Conservation (phyloP, 2,797 vertebrate genomes). For the Remorina albescens region DNA sequence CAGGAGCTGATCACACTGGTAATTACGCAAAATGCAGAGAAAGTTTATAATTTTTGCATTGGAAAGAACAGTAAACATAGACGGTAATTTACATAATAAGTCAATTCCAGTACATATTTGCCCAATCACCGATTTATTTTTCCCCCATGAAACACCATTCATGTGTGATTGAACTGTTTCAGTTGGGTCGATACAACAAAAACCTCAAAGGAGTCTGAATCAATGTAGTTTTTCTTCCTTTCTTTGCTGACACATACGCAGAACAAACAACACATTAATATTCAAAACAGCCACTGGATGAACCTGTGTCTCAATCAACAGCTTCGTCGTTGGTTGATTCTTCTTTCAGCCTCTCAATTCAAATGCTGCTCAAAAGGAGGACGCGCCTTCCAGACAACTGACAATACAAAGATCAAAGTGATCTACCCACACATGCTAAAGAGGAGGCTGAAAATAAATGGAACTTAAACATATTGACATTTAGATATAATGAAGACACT, state of each 20-base stretch:
- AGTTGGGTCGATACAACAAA: constrained; percentile 43
- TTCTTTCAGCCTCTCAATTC: constrained; percentile 54
- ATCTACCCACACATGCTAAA: background rate
- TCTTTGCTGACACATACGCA: constrained; percentile 31
- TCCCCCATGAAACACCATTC: constrained; percentile 19
- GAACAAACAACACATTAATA: constrained; percentile 60
- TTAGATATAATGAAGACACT: constrained; percentile 42
- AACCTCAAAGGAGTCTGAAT: constrained; percentile 44
- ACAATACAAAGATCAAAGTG: constrained; percentile 20
- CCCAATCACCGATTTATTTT: constrained; percentile 21
- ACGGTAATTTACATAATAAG: constrained; percentile 34
- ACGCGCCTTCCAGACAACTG: constrained; percentile 39
- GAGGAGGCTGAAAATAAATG: constrained; percentile 10
- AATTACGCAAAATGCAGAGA: background rate
- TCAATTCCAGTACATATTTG: constrained; percentile 42
- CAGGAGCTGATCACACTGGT: background rate
- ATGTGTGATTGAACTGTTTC: constrained; percentile 53
- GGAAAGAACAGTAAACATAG: constrained; percentile 8
- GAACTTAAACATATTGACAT: constrained; percentile 24
- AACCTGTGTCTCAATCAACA: constrained; percentile 60
- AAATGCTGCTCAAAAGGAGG: constrained; percentile 38
- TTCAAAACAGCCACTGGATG: constrained; percentile 62
- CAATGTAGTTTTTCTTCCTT: constrained; percentile 35
- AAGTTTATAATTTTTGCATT: constrained; percentile 21
- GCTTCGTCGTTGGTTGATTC: constrained; percentile 63